These are phyloP conservation scores for Chanos chanos DNA, from an alignment of 2,797 vertebrate species.

Conservation along the genomic window DNA sequence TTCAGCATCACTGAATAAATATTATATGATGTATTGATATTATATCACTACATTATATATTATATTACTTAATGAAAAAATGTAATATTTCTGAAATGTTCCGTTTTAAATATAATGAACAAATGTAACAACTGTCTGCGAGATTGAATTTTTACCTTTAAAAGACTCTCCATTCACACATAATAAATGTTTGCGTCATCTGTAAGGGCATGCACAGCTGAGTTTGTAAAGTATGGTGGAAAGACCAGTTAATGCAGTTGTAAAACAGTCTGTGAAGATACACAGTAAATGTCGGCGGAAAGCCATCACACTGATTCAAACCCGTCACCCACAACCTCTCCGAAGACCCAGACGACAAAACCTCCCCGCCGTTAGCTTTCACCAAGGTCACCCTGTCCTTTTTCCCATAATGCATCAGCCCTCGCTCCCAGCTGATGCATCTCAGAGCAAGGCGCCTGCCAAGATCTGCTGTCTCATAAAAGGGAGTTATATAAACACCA, in stretches of 20 bases:
- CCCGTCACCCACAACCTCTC: not conserved
- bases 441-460: conserved; percentile 36
- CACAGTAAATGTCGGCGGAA: conserved; percentile 8
- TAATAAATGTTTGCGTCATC: not conserved
- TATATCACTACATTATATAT: no score
- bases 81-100: no score
- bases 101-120: no score
- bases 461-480: conserved; percentile 41
- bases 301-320: conserved; percentile 5
- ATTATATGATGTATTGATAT: no score
- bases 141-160: not conserved
- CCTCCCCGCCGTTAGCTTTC: not conserved
- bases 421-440: conserved; percentile 29
- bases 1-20: no score
- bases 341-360: conserved; percentile 14
- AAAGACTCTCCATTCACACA: not conserved
- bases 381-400: conserved; percentile 48
- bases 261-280: conserved; percentile 12
- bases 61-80: no score
- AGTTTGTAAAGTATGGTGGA: conserved; percentile 14
- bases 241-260: conserved; percentile 8
- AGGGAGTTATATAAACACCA: conserved; percentile 49
- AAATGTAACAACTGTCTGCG: not conserved
- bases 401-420: conserved; percentile 34
- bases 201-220: not conserved